phyloP scores from a whole-genome alignment of 2,888 invertebrate species.

The Cheilosia soror region DNA sequence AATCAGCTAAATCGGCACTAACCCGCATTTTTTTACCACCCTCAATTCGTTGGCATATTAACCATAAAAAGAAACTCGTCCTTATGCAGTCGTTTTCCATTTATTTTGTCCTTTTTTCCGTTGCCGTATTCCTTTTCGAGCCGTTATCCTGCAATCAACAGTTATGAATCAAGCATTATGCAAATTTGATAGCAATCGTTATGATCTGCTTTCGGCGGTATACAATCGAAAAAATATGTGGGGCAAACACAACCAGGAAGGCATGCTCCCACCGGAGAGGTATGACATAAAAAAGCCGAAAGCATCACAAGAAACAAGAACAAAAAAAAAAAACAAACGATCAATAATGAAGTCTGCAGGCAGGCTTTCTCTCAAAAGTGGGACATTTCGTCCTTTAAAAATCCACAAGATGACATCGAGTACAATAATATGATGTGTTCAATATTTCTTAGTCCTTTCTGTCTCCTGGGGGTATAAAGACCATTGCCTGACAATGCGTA shows the following conservation, averaged over 20 bases:
- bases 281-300: background rate
- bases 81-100: conserved; percentile 48
- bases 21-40: conserved; percentile 19
- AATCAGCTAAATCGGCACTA: conserved; percentile 24
- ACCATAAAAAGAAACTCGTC: conserved; percentile 5
- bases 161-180: conserved; percentile 64
- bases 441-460: conserved; percentile 35
- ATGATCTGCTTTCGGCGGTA: conserved; percentile 47
- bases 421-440: conserved; percentile 47
- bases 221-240: conserved; percentile 51
- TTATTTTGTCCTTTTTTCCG: conserved; percentile 19
- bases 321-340: conserved; percentile 24
- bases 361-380: conserved; percentile 19
- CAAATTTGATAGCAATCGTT: conserved; percentile 63
- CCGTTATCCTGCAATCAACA: conserved; percentile 63
- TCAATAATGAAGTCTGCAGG: conserved; percentile 66
- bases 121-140: conserved; percentile 4
- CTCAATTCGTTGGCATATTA: background rate
- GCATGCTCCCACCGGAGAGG: conserved; percentile 16
- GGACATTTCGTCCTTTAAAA: conserved; percentile 14
- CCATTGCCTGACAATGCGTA: conserved; percentile 33
- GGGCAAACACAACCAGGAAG: conserved; percentile 7
- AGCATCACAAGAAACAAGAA: background rate
- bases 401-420: conserved; percentile 40
- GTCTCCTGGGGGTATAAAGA: conserved; percentile 11